phyloP scores from a whole-genome alignment of 2,113 vertebrate species.

The Cryptoleucopteryx plumbea region DNA sequence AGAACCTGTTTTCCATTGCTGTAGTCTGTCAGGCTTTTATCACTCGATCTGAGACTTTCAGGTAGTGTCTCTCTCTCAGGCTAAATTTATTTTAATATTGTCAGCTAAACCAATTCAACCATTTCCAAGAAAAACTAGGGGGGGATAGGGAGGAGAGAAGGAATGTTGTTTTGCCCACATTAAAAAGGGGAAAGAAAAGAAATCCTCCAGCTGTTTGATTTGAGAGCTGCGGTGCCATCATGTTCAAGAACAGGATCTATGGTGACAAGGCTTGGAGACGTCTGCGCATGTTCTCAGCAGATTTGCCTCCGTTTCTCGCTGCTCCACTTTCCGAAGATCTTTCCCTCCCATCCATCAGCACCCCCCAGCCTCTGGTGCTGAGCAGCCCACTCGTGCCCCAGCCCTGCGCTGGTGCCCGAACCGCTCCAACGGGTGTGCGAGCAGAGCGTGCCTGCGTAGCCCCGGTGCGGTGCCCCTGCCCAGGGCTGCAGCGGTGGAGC shows the following conservation, averaged over 20 bases:
- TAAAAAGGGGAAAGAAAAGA: background rate
- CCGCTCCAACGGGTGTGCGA: background rate
- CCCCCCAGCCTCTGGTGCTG: background rate
- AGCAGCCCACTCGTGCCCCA: background rate
- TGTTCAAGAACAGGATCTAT: background rate
- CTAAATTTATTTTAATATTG: slow-evolving; percentile 39
- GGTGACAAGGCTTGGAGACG: background rate
- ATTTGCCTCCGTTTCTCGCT: background rate
- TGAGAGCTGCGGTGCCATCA: background rate
- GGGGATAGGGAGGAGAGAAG: background rate
- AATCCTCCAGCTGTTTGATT: background rate
- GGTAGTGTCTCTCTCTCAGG: slow-evolving; percentile 7
- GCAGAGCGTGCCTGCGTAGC: background rate
- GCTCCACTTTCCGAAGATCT: background rate
- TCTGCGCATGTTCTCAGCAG: accelerated
- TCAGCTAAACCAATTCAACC: slow-evolving; percentile 40
- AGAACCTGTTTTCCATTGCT: slow-evolving; percentile 37
- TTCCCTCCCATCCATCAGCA: background rate
- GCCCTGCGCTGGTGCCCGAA: accelerated
- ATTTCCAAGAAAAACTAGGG: slow-evolving; percentile 19
- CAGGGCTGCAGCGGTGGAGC: background rate
- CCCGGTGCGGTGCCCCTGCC: accelerated
- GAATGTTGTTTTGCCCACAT: slow-evolving; percentile 38
- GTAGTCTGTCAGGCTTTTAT: slow-evolving; percentile 49
- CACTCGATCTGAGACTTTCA: slow-evolving; percentile 56